Base-by-base conservation (phyloP, 92 coral and sea anemone species). In the Paragorgia papillata region DNA sequence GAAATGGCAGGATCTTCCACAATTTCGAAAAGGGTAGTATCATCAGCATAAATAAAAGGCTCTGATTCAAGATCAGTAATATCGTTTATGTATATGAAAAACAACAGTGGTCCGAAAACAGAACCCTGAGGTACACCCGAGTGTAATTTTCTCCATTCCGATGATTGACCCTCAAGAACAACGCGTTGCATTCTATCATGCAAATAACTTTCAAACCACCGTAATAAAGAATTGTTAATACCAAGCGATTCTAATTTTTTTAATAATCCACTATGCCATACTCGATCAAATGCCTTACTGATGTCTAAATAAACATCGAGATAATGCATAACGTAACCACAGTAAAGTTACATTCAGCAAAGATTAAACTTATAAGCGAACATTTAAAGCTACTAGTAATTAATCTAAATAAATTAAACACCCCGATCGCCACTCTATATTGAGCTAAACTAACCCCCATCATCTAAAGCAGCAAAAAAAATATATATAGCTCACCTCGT, bases 11-110 rank as follows among this genome's bases (percentile, higher is more conserved):
- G 81, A 81, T 73, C 59, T n/a, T 73, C 81, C 21, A 73, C 80
- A 4, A 71, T 39, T 0, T 81, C 80, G 39, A 73, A 29, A 28
- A 81, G 31, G 14, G 73, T 57, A 0, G 85, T 81, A 81, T 59
- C 81, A 61, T 81, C 81, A 18, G 85, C 85, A 60, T 81, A 73
- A 9, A 81, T 13, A 71, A 81, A 60, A 29, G 81, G 75, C 0
- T 34, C 31, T 13, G 74, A 73, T 10, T 57, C 30, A 58, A 59
- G 27, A 14, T 33, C 62, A 15, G 63, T 44, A 19, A 80, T 53
- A 69, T 80, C 84, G 25, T 68, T 80, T 28, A 80, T 68, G 55
- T 69, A 80, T 5, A 80, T 34, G 14, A 80, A 43, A 20, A 80
- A 80, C 14, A 80, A 63, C 3, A 80, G 33, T 1, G 82, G 82